These are phyloP conservation scores for Geophilus truncorum DNA, from an alignment of 2,888 invertebrate genomes.

Conservation along the genomic window DNA sequence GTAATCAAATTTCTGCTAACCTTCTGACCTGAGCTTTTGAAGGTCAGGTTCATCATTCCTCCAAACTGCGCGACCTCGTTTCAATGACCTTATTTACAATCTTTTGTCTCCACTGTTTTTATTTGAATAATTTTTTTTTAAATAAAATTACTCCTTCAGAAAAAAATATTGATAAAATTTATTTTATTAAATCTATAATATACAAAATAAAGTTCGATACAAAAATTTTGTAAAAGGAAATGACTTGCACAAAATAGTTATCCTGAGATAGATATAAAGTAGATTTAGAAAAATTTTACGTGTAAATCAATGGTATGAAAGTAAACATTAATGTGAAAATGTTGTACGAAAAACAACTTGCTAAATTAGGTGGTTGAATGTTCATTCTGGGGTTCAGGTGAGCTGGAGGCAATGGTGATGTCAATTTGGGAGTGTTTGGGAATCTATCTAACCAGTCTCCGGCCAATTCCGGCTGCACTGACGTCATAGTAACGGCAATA, in stretches of 20 bases:
- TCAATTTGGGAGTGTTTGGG: not conserved
- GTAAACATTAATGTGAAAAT: not conserved
- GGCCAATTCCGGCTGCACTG: not conserved
- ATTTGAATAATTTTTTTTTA: not conserved
- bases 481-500: not conserved
- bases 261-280: not conserved
- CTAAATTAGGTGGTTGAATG: not conserved
- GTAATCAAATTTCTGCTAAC: not conserved
- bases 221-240: not conserved
- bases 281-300: not conserved
- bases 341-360: not conserved
- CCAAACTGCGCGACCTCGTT: not conserved
- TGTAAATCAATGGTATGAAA: not conserved
- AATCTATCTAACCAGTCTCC: not conserved
- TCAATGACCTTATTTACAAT: not conserved
- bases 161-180: no score
- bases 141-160: not conserved
- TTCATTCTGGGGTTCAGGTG: not conserved
- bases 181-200: not conserved
- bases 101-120: not conserved
- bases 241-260: not conserved
- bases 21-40: not conserved
- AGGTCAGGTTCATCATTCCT: slow-evolving; percentile 12
- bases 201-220: not conserved
- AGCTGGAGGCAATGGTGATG: not conserved